These are phyloP conservation scores for Agrotis exclamationis DNA, from an alignment of 2,888 invertebrate genomes.

Conservation along the genomic window DNA sequence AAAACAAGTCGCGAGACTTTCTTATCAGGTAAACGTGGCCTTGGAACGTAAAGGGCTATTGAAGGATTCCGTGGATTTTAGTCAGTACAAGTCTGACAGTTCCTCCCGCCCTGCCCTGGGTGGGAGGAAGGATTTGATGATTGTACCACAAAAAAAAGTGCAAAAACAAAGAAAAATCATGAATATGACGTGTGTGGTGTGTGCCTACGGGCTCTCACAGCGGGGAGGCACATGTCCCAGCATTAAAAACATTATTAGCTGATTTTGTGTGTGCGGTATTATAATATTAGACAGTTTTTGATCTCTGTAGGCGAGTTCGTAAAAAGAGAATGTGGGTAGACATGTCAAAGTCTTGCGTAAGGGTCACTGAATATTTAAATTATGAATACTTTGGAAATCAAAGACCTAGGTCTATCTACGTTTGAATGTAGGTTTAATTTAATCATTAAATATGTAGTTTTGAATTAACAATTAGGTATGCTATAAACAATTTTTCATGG, in stretches of 20 bases:
- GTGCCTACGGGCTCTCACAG: background rate
- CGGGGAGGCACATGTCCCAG: background rate
- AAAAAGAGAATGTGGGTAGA: slow-evolving; percentile 77
- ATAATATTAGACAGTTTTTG: slow-evolving; percentile 26
- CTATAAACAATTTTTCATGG: background rate
- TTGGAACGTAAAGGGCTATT: no score
- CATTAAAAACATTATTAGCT: background rate
- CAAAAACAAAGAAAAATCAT: background rate
- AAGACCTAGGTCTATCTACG: slow-evolving; percentile 9
- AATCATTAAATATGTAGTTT: slow-evolving; percentile 9
- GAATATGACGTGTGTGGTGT: background rate
- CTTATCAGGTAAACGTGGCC: no score
- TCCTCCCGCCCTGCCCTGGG: no score
- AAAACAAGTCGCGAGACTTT: no score
- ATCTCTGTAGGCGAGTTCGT: slow-evolving; percentile 57
- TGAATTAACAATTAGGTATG: slow-evolving; percentile 2
- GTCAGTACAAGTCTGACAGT: no score
- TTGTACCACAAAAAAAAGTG: slow-evolving; percentile 6
- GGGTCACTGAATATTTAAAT: slow-evolving; percentile 52
- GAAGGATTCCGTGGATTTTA: no score
- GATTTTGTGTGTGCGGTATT: background rate
- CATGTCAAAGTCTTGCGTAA: slow-evolving; percentile 78
- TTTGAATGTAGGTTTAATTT: slow-evolving; percentile 5
- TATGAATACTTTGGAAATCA: slow-evolving; percentile 6
- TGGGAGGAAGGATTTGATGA: no score